A percentile compares a stretch with the other conserved stretches of the same genome.
phyloP scores from a whole-genome alignment of 2,797 vertebrate genomes.

The Linurgus olivaceus region DNA sequence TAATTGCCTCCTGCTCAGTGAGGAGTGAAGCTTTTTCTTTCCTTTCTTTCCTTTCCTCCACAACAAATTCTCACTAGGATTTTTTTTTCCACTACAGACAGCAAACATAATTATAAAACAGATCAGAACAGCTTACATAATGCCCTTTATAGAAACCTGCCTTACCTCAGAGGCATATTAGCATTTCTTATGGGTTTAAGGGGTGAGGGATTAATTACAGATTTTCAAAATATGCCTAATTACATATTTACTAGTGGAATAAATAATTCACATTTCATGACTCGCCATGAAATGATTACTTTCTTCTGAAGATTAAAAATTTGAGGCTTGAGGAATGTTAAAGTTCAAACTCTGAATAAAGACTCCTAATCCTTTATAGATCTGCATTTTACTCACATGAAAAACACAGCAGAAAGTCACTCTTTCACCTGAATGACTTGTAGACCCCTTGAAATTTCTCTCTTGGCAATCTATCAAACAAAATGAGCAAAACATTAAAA shows the following conservation, averaged over 20 bases:
- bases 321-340: conserved; percentile 39
- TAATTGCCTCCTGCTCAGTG: not conserved
- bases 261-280: conserved; percentile 71
- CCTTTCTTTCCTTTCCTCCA: not conserved
- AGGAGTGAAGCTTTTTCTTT: not conserved
- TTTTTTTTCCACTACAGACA: conserved; percentile 47
- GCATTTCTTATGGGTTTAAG: conserved; percentile 69
- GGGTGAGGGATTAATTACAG: conserved; percentile 66
- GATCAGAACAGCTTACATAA: conserved; percentile 62
- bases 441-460: conserved; percentile 34
- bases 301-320: conserved; percentile 68
- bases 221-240: conserved; percentile 66
- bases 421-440: conserved; percentile 28
- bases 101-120: conserved; percentile 63
- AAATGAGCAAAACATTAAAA: conserved; percentile 12
- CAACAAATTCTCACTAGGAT: conserved; percentile 53
- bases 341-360: conserved; percentile 65
- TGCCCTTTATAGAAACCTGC: conserved; percentile 50
- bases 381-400: conserved; percentile 18
- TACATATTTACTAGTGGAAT: conserved; percentile 66
- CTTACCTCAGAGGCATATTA: conserved; percentile 69
- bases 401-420: conserved; percentile 36
- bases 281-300: conserved; percentile 52
- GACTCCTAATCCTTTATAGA: conserved; percentile 48
- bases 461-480: conserved; percentile 40